A percentile compares a stretch with the other conserved stretches of the same genome.
Conservation (phyloP, 2,797 vertebrate species). For the Pteropus rufus region DNA sequence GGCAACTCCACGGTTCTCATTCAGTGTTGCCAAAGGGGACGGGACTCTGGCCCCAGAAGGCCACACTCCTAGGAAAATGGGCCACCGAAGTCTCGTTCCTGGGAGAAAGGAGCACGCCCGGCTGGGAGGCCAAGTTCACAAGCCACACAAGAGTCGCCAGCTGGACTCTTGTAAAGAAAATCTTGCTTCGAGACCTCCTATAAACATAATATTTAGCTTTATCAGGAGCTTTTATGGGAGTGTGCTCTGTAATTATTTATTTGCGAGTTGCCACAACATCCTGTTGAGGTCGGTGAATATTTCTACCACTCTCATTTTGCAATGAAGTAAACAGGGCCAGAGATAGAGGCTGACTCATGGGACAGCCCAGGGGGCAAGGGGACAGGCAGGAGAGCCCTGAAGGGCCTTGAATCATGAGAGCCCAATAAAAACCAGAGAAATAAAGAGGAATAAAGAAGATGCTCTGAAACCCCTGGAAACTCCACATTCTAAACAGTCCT, state of each 20-base stretch:
- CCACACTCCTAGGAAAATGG: not conserved
- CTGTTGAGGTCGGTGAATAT: slow-evolving; percentile 20
- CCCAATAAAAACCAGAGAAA: not conserved
- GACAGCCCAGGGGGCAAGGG: not conserved
- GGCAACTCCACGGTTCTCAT: not conserved
- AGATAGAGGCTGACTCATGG: not conserved
- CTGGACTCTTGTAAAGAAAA: not conserved
- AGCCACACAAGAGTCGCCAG: not conserved
- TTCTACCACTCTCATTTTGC: not conserved
- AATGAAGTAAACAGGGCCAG: not conserved
- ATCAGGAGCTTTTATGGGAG: not conserved
- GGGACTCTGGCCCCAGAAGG: not conserved
- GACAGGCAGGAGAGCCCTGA: not conserved
- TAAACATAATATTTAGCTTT: slow-evolving; percentile 35
- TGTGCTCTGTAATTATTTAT: not conserved
- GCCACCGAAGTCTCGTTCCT: not conserved
- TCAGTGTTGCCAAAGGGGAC: not conserved
- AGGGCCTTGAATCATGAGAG: not conserved
- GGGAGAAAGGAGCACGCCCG: not conserved
- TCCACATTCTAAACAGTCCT: not conserved
- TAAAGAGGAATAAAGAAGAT: not conserved
- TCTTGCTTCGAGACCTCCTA: not conserved
- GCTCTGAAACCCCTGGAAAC: not conserved
- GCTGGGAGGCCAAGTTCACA: not conserved
- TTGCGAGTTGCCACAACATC: slow-evolving; percentile 10